Evolutionary conservation across 2,797 vertebrate species (phyloP).

Genomic region (Hydrocynus forskahlii): DNA sequence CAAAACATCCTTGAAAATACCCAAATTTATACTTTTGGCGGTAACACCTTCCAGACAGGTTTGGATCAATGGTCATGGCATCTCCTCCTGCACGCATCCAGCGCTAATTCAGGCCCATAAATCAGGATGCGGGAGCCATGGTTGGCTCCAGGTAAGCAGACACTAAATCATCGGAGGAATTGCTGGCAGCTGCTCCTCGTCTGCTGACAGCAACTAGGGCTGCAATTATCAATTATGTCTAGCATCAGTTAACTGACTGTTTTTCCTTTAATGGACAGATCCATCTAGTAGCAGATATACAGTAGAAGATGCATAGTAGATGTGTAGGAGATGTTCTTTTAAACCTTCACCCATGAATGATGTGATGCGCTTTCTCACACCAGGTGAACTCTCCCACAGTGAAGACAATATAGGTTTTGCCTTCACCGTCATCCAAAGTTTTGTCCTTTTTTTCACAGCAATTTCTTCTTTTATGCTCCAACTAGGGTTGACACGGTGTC

Average conservation of each 20-base stretch:
- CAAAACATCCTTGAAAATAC: background rate
- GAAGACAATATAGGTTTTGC: no score
- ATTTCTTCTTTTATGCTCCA: no score
- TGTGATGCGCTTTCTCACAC: no score
- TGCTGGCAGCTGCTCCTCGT: background rate
- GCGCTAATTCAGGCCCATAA: background rate
- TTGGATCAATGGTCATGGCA: constrained; percentile 10
- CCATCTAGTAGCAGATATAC: background rate
- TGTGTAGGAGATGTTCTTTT: no score
- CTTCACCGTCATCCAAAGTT: no score
- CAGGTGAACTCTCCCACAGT: no score
- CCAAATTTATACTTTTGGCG: background rate
- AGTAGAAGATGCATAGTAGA: no score
- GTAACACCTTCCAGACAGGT: background rate
- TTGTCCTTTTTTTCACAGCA: no score
- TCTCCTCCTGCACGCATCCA: background rate
- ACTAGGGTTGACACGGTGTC: no score
- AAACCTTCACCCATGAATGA: no score
- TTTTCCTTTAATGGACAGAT: background rate
- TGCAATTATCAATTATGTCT: background rate
- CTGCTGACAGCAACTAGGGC: background rate
- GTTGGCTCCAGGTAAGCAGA: background rate
- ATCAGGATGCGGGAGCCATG: background rate
- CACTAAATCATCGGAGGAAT: background rate
- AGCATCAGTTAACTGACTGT: background rate